Evolutionary conservation across 2,113 vertebrate genomes (phyloP), one percentile per base, ranked within the genome.

Genomic region (Callorhinus ursinus): DNA sequence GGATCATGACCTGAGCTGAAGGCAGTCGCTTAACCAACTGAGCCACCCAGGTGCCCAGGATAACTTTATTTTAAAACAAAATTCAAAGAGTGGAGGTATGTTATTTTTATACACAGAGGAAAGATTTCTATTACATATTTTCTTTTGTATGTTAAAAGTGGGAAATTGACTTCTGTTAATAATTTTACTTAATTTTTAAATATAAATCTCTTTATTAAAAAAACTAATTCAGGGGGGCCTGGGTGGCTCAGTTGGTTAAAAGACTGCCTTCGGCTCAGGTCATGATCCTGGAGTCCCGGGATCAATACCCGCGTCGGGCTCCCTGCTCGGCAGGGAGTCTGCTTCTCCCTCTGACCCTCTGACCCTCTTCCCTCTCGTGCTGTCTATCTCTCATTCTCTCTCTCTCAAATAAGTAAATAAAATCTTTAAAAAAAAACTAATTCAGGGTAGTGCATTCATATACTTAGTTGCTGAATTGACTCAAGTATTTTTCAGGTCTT

Each of bases 31-130:
- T 46, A 46, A 46, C 46, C 46, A 46, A 46, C 46, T 46, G 46
- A 46, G 46, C 46, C 46, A 46, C 46, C 46, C 46, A 46, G 46
- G 46, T 46, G 46, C 46, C 46, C 21, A 61, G 53, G n/a, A 85
- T 87, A 84, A 86, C n/a, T 92, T 86, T 65, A 39, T 39, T 85
- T 79, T 65, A 88, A 96, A 92, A 93, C 53, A 82, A 63, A 42
- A 53, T 67, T 90, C n/a, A 57, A 61, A 63, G 19, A 69, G 12
- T 24, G 15, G 21, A 91, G 26, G 1, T 46, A 1, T 33, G 3
- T 93, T 55, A 33, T 57, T 92, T 88, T 86, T 71, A 46, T 83
- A 36, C 11, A 7, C 7, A 79, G 31, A 55, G 33, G 57, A 33
- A 77, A 79, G 16, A 28, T 88, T 95, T 91, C 12, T 4, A 12